phyloP scores from a whole-genome alignment of 2,113 vertebrate genomes.

The Poeciliopsis prolifica region DNA sequence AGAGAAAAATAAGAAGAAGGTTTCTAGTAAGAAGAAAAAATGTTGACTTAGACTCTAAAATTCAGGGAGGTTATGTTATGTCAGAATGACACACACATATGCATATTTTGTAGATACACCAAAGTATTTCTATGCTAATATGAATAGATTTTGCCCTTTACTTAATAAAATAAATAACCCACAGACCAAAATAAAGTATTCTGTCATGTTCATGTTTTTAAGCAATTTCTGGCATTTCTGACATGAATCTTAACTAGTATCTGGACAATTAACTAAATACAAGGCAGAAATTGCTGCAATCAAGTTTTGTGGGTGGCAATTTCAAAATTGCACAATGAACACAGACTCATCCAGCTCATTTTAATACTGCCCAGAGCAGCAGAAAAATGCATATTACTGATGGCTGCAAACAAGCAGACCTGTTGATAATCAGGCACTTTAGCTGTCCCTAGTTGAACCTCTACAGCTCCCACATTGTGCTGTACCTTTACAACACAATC shows the following conservation, averaged over 20 bases:
- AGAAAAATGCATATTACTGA: too few relatives aligned
- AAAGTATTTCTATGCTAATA: slow-evolving; percentile 4
- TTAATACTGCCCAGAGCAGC: too few relatives aligned
- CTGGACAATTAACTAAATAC: neutral
- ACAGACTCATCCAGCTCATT: too few relatives aligned
- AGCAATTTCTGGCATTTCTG: neutral
- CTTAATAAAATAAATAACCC: neutral
- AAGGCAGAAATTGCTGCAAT: too few relatives aligned
- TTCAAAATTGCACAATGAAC: too few relatives aligned
- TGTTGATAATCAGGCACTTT: too few relatives aligned
- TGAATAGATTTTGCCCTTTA: neutral
- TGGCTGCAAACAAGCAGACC: too few relatives aligned
- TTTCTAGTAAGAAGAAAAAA: too few relatives aligned
- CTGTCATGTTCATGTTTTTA: neutral
- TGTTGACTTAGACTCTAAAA: too few relatives aligned
- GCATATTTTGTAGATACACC: neutral
- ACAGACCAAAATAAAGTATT: neutral
- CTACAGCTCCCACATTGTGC: neutral
- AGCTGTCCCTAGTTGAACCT: neutral
- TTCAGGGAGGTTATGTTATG: too few relatives aligned
- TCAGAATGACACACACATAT: neutral
- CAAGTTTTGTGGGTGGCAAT: too few relatives aligned
- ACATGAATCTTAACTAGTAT: neutral
- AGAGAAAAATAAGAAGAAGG: too few relatives aligned
- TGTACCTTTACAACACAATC: neutral